A percentile compares a stretch with the other conserved stretches of the same genome.
phyloP scores from a whole-genome alignment of 1,140 invertebrate genomes.

The Anastatus disparis region DNA sequence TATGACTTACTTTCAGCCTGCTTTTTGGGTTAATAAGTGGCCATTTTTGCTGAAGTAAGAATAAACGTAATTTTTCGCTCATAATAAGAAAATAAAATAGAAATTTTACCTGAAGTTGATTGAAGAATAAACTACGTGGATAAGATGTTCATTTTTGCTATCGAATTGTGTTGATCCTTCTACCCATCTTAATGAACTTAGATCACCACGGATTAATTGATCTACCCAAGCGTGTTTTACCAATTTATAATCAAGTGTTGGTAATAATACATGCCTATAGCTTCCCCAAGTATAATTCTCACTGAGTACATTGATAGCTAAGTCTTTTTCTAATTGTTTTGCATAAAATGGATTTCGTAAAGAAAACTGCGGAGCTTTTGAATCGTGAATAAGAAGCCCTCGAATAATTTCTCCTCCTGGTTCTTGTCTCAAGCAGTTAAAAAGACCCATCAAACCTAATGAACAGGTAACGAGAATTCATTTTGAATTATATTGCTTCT shows the following conservation, averaged over 20 bases:
- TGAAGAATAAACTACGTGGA: constrained; percentile 71
- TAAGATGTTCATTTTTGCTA: constrained; percentile 59
- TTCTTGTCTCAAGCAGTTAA: constrained; percentile 79
- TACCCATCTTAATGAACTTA: constrained; percentile 86
- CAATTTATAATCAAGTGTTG: constrained; percentile 59
- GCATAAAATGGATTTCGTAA: constrained; percentile 72
- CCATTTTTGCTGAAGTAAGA: too few species aligned
- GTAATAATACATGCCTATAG: constrained; percentile 75
- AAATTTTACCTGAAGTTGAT: constrained; percentile 75
- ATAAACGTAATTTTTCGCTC: too few species aligned
- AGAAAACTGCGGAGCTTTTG: constrained; percentile 74
- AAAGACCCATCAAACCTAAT: constrained; percentile 87
- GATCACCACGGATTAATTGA: constrained; percentile 80
- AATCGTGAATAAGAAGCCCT: constrained; percentile 74
- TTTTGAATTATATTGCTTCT: background rate
- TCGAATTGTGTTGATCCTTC: constrained; percentile 72
- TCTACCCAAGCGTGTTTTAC: constrained; percentile 80
- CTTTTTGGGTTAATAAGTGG: too few species aligned
- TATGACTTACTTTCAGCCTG: too few species aligned
- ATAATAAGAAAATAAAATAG: background rate
- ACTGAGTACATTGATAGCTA: constrained; percentile 79
- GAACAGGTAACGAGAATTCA: background rate
- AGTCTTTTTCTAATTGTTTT: constrained; percentile 75
- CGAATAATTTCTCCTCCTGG: constrained; percentile 73
- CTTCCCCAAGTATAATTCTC: constrained; percentile 80